phyloP scores from a whole-genome alignment of 2,113 vertebrate genomes.

The Crotalus helleri region DNA sequence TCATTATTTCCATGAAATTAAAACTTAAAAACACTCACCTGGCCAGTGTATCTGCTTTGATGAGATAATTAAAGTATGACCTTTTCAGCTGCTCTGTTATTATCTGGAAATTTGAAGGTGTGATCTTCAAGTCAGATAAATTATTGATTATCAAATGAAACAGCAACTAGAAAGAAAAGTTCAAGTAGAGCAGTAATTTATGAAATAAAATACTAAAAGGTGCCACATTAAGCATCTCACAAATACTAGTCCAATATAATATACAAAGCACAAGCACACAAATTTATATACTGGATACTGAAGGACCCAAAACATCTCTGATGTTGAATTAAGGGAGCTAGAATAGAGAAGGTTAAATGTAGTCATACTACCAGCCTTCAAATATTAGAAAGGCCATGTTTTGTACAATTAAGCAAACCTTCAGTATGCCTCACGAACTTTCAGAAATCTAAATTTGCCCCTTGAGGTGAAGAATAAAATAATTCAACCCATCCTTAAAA shows the following conservation, averaged over 20 bases:
- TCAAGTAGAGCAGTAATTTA: background rate
- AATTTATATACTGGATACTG: background rate
- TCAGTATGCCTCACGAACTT: background rate
- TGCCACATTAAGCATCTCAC: background rate
- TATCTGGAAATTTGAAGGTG: conserved; percentile 77
- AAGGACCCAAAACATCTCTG: background rate
- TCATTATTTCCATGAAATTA: background rate
- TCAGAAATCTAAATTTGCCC: background rate
- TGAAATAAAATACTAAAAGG: background rate
- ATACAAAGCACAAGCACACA: background rate
- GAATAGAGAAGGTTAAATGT: background rate
- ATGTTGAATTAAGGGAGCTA: background rate
- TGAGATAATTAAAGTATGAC: conserved; percentile 81
- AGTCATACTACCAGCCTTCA: background rate
- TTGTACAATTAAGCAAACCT: background rate
- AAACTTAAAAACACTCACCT: conserved; percentile 72
- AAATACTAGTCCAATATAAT: background rate
- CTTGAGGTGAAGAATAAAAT: background rate
- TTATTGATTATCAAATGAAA: conserved; percentile 81
- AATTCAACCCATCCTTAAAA: background rate
- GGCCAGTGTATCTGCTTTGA: conserved; percentile 81
- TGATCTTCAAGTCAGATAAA: conserved; percentile 77
- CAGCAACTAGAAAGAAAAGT: conserved; percentile 72
- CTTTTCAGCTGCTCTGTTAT: conserved; percentile 84
- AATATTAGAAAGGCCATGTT: background rate